Percentiles rank a stretch among this genome's conserved stretches.
phyloP scores from a whole-genome alignment of 1,140 invertebrate species.

The Heliconius nattereri region DNA sequence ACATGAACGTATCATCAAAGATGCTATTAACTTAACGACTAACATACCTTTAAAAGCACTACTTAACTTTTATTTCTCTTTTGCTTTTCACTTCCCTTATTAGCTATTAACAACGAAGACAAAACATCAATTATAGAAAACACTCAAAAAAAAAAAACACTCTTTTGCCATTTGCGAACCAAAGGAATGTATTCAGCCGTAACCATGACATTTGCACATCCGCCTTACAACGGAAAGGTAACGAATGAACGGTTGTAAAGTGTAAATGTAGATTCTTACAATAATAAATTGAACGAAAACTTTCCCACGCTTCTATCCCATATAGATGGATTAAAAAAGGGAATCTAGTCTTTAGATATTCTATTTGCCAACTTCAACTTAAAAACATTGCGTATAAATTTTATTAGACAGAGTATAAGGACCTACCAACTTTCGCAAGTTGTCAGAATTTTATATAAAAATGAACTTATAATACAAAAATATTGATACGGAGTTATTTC shows the following conservation, averaged over 20 bases:
- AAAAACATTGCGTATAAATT: too few relatives aligned
- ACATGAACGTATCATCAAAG: neutral
- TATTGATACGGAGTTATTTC: neutral
- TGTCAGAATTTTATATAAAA: too few relatives aligned
- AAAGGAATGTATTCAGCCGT: constrained; percentile 23
- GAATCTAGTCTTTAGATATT: too few relatives aligned
- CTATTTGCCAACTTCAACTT: too few relatives aligned
- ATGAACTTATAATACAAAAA: too few relatives aligned
- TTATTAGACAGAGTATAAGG: too few relatives aligned
- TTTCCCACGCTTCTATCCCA: too few relatives aligned
- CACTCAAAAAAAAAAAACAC: neutral
- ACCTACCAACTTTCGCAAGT: too few relatives aligned
- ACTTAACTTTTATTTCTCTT: neutral
- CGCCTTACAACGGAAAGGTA: constrained; percentile 19
- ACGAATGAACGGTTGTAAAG: constrained; percentile 19
- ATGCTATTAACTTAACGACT: neutral
- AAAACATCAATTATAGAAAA: neutral
- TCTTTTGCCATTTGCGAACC: neutral
- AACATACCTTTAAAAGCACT: neutral
- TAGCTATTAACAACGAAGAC: neutral
- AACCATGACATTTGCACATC: constrained; percentile 36
- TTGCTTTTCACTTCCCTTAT: neutral
- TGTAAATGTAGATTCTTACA: too few relatives aligned
- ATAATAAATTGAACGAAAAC: too few relatives aligned
- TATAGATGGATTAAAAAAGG: too few relatives aligned